Base-by-base conservation (phyloP, 2,888 invertebrate genomes). In the Drosophila neotestacea region DNA sequence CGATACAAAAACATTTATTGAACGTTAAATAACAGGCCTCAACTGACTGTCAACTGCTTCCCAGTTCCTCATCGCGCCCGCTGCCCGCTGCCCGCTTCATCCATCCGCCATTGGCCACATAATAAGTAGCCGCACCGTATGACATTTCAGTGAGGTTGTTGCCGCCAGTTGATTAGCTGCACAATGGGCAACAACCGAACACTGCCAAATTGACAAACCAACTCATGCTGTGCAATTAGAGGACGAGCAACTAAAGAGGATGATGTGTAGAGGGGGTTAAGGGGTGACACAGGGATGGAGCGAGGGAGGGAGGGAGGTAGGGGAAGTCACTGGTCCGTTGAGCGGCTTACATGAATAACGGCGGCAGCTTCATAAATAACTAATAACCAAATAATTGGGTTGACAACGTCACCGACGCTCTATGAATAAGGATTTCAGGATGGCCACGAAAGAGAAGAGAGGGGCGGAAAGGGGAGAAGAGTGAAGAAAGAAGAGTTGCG, bases 351-450 rank as follows among this genome's bases (percentile, higher is more conserved):
- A 51, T 60, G 64, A 79, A 78, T 74, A 76, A 61, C 79, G 69
- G 59, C 63, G 39, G 56, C 68, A 56, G 69, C 76, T 71, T 68
- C 64, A 81, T 81, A 81, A 79, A 81, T 81, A 81, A 79, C 82
- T 79, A 79, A 79, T 79, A 81, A 75, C 60, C 79, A 79, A 79
- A 79, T 81, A 79, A 79, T 79, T 81, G 82, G 75, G 67, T 68
- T 81, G 79, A 68, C 82, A 74, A 58, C 59, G 63, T 75, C 65
- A 65, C 44, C 60, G 74, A 50, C 60, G 79, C 60, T 61, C 73
- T 36, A 42, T 74, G 74, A 67, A 78, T 73, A 78, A 62, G 58
- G 69, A 75, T 78, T 73, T 68, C 72, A 41, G 22, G 64, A 60
- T 76, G 46, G 50, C 30, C 56, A 38, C 13, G 27, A n/a, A 27